Conservation (phyloP, 2,797 vertebrate species). For the Lithobates sylvaticus region DNA sequence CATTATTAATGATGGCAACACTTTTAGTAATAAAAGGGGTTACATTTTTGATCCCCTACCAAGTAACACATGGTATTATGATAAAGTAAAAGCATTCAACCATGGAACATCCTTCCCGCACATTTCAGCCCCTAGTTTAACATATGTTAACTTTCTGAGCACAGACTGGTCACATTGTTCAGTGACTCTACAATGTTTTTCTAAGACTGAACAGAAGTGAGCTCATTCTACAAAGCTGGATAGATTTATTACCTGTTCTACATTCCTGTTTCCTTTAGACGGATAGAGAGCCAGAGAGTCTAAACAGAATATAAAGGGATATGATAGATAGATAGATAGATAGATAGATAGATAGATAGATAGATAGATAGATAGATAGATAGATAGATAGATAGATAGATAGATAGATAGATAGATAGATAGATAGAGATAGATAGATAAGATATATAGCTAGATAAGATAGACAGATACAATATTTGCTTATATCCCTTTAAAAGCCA, state of each 20-base stretch:
- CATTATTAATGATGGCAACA: not conserved
- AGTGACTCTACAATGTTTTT: not conserved
- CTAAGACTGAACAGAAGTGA: not conserved
- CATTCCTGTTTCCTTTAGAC: not conserved
- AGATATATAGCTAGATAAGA: too few species aligned
- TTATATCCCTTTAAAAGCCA: too few species aligned
- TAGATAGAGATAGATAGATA: too few species aligned
- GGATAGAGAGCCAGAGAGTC: not conserved
- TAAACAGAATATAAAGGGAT: not conserved
- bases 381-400: not conserved
- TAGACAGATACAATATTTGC: too few species aligned
- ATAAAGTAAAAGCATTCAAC: slow-evolving; percentile 48
- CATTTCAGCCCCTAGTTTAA: slow-evolving; percentile 16
- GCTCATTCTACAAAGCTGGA: not conserved
- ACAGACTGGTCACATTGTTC: not conserved
- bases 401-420: too few species aligned
- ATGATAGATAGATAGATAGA: slow-evolving; percentile 1
- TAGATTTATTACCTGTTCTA: slow-evolving; percentile 20
- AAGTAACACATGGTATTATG: slow-evolving; percentile 39
- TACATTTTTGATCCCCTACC: not conserved
- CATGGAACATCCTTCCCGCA: slow-evolving; percentile 51
- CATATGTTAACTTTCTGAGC: slow-evolving; percentile 18
- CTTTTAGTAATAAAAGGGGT: not conserved
- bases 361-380: slow-evolving; percentile 16
- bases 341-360: slow-evolving; percentile 15